phyloP scores from a whole-genome alignment of 2,113 vertebrate species.

The Eulacestoma nigropectus region DNA sequence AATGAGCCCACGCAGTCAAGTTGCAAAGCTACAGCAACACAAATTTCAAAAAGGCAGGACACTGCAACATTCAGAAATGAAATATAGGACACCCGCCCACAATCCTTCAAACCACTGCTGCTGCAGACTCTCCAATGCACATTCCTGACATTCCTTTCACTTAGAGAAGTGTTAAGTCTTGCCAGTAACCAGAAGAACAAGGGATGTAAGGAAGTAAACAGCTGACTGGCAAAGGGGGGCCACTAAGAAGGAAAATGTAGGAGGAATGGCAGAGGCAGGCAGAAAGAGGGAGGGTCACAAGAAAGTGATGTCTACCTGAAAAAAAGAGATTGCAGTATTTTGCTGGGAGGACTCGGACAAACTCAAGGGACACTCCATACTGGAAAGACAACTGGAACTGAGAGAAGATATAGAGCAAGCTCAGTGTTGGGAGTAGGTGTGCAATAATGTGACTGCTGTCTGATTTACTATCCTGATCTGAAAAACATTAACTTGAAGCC shows the following conservation, averaged over 20 bases:
- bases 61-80: not conserved
- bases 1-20: not conserved
- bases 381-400: not conserved
- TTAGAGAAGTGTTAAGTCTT: not conserved
- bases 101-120: constrained; percentile 9
- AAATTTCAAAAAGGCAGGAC: not conserved
- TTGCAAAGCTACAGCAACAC: not conserved
- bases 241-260: not conserved
- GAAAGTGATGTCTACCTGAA: not conserved
- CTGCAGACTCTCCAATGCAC: not conserved
- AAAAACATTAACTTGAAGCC: not conserved
- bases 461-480: not conserved
- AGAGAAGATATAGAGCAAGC: not conserved
- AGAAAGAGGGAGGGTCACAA: not conserved
- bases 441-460: not conserved
- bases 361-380: not conserved
- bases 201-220: not conserved
- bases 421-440: not conserved
- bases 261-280: not conserved
- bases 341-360: not conserved
- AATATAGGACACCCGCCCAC: constrained; percentile 18
- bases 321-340: not conserved
- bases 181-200: not conserved
- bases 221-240: not conserved
- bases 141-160: not conserved